These are phyloP conservation scores for Drosophila phalerata DNA, from an alignment of 2,888 invertebrate genomes.

Conservation along the genomic window DNA sequence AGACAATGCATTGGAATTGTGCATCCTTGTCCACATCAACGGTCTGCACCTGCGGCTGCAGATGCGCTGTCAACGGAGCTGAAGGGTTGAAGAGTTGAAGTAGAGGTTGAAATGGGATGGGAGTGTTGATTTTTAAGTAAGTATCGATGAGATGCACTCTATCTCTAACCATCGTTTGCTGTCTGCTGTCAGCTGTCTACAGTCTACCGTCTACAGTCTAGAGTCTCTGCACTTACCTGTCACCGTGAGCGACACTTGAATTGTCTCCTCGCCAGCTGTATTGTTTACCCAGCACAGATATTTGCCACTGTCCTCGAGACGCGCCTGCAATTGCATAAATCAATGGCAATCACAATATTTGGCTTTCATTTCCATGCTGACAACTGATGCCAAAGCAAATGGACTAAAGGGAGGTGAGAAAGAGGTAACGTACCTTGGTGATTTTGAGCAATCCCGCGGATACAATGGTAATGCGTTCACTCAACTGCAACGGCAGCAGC, in stretches of 20 bases:
- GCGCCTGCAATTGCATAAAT: slow-evolving; percentile 82
- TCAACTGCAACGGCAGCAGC: slow-evolving; percentile 89
- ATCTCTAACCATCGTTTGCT: slow-evolving; percentile 2
- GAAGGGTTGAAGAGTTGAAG: slow-evolving; percentile 42
- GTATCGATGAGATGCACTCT: slow-evolving; percentile 2
- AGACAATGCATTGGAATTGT: slow-evolving; percentile 94
- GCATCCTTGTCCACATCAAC: slow-evolving; percentile 94
- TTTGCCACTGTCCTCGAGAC: slow-evolving; percentile 93
- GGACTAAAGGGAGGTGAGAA: not conserved
- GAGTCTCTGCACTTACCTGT: slow-evolving; percentile 87
- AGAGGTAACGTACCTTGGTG: slow-evolving; percentile 86
- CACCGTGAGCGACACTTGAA: slow-evolving; percentile 91
- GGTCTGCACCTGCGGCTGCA: slow-evolving; percentile 91
- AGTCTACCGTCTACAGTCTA: not conserved
- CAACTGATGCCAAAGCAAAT: not conserved
- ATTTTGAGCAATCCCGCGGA: slow-evolving; percentile 89
- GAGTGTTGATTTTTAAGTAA: slow-evolving; percentile 8
- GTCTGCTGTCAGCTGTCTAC: not conserved
- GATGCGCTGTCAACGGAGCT: slow-evolving; percentile 93
- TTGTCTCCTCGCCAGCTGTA: slow-evolving; percentile 93
- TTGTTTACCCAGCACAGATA: slow-evolving; percentile 97
- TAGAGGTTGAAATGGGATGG: not conserved
- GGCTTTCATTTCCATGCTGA: slow-evolving; percentile 54
- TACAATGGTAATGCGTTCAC: slow-evolving; percentile 87
- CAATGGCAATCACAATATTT: slow-evolving; percentile 66